Evolutionary conservation across 2,888 invertebrate genomes (phyloP).

Genomic region (Pollenia angustigena): DNA sequence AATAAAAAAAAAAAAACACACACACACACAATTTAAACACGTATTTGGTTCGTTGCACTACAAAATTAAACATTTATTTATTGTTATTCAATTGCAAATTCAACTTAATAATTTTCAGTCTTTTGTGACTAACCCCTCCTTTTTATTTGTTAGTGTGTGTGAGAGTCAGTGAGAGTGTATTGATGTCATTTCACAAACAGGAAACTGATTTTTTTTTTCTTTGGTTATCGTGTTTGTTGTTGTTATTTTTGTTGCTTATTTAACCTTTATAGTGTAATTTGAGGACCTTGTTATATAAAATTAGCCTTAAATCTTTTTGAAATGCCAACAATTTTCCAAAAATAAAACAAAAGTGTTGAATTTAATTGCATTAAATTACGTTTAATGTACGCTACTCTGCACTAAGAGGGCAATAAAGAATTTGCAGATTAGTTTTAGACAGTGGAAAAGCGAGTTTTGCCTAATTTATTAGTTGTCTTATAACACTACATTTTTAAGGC

Average conservation of each 20-base stretch:
- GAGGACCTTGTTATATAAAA: conserved; percentile 71
- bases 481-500: no score
- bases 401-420: neutral
- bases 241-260: conserved; percentile 57
- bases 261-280: conserved; percentile 67
- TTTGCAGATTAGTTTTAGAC: neutral
- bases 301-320: conserved; percentile 70
- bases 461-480: neutral
- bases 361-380: conserved; percentile 72
- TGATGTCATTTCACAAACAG: conserved; percentile 66
- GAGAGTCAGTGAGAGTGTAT: neutral
- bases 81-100: conserved; percentile 81
- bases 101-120: conserved; percentile 66
- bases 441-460: neutral
- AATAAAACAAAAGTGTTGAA: conserved; percentile 68
- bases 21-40: conserved; percentile 31
- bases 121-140: neutral
- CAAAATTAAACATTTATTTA: conserved; percentile 76
- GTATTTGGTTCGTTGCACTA: conserved; percentile 16
- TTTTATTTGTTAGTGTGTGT: conserved; percentile 9
- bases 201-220: conserved; percentile 73
- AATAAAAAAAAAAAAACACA: conserved; percentile 67
- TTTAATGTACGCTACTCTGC: conserved; percentile 32
- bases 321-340: conserved; percentile 59
- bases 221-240: conserved; percentile 2